Evolutionary conservation across 1,140 invertebrate species (phyloP).

Genomic region (Epicauta chinensis): DNA sequence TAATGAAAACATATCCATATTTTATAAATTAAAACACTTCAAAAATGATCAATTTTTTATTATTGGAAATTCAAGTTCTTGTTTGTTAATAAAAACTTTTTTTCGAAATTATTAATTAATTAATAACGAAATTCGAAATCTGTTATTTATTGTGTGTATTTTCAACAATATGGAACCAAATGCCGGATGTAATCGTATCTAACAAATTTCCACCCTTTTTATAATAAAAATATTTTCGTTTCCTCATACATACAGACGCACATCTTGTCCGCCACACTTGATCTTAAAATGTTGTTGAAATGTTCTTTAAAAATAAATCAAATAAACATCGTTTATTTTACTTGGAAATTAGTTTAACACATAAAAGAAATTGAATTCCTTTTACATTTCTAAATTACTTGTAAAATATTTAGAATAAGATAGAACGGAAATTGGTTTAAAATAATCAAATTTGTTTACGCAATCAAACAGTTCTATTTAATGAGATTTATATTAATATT

Average conservation of each 20-base stretch:
- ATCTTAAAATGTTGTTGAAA: constrained; percentile 20
- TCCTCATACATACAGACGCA: constrained; percentile 1
- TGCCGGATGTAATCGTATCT: constrained; percentile 19
- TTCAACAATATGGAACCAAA: constrained; percentile 15
- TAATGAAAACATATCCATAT: too few species aligned
- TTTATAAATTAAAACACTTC: too few species aligned
- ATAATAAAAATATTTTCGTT: constrained; percentile 22
- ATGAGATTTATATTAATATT: background rate
- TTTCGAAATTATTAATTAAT: too few species aligned
- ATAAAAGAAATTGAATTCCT: constrained; percentile 12
- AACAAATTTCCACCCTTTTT: constrained; percentile 17
- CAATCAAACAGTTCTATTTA: background rate
- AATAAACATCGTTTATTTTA: constrained; percentile 22
- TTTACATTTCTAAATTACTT: constrained; percentile 2
- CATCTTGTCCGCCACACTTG: constrained; percentile 21
- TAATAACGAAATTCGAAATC: too few species aligned
- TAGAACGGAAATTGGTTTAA: background rate
- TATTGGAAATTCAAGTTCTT: too few species aligned
- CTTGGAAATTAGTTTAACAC: constrained; percentile 21
- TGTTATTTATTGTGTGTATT: too few species aligned
- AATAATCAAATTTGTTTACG: background rate
- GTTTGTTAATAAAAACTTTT: too few species aligned
- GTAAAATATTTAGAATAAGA: background rate
- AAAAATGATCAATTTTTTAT: too few species aligned
- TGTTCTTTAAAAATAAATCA: constrained; percentile 20